Conservation (phyloP, 2,797 vertebrate genomes). For the Sus cebifrons region DNA sequence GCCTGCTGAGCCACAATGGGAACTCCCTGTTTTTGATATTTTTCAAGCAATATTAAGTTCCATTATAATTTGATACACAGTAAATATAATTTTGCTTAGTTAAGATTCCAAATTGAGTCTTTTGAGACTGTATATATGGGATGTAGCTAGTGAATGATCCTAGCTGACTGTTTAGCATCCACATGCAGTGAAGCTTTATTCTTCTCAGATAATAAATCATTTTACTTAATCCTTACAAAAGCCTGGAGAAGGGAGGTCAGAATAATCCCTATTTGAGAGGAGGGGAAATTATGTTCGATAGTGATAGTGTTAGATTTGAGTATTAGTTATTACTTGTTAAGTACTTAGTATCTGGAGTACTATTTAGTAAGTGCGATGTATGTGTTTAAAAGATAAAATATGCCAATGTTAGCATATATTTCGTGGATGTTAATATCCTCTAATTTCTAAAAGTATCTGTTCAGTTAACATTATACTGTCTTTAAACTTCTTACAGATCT, state of each 20-base stretch:
- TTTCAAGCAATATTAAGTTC: conserved; percentile 56
- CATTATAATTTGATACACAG: conserved; percentile 5
- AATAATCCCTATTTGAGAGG: conserved; percentile 9
- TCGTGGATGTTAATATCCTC: conserved; percentile 17
- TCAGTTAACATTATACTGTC: neutral
- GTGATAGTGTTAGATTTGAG: neutral
- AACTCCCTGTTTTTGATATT: neutral
- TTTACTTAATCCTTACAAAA: conserved; percentile 30
- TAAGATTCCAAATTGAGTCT: conserved; percentile 56
- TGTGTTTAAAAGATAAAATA: conserved; percentile 59
- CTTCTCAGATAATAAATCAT: conserved; percentile 43
- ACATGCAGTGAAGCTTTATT: neutral
- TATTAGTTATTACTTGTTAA: conserved; percentile 64
- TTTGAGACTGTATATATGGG: neutral
- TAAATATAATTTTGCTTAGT: conserved; percentile 47
- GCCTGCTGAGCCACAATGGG: no score
- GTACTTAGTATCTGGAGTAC: neutral
- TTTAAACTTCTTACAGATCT: conserved; percentile 59
- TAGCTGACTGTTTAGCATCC: conserved; percentile 5
- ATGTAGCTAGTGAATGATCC: conserved; percentile 23
- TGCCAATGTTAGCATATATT: conserved; percentile 8
- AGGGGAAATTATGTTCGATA: conserved; percentile 36
- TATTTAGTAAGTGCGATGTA: neutral
- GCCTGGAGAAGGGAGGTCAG: neutral
- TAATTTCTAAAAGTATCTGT: conserved; percentile 66